These are phyloP conservation scores for Chascanopsetta lugubris DNA, from an alignment of 2,113 vertebrate species.

Conservation along the genomic window DNA sequence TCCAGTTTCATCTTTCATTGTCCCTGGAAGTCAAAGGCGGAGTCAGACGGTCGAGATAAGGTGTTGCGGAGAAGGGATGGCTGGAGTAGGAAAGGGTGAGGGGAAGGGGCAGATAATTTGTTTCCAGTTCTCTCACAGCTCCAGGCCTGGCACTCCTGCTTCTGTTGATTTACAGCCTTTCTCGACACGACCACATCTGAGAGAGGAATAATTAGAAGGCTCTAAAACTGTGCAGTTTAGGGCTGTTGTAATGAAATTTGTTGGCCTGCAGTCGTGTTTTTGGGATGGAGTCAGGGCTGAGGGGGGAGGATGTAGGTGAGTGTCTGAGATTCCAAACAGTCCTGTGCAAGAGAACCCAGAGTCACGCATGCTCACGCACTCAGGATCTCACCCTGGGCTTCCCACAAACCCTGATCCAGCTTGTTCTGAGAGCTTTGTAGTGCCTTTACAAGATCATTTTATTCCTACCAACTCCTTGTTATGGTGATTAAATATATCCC, in stretches of 20 bases:
- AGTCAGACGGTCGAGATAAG: constrained; percentile 35
- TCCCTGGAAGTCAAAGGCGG: constrained; percentile 42
- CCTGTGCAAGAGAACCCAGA: constrained; percentile 4
- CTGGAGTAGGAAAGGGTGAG: constrained; percentile 40
- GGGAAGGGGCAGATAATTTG: constrained; percentile 85
- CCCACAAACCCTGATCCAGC: constrained; percentile 64
- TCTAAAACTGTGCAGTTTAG: constrained; percentile 86
- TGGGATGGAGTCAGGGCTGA: constrained; percentile 44
- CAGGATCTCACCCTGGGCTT: constrained; percentile 36
- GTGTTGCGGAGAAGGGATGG: constrained; percentile 42
- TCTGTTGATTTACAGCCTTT: constrained; percentile 85
- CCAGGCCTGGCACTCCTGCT: constrained; percentile 84
- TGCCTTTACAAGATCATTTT: constrained; percentile 82
- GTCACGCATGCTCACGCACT: constrained; percentile 25
- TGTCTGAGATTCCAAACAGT: constrained; percentile 28
- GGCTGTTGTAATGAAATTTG: constrained; percentile 84
- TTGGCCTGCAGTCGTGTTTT: constrained; percentile 73
- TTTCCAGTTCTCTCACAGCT: constrained; percentile 93
- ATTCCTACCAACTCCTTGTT: constrained; percentile 79
- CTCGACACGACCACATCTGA: constrained; percentile 89
- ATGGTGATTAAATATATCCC: constrained; percentile 85
- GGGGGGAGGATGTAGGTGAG: constrained; percentile 47
- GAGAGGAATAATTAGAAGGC: constrained; percentile 88
- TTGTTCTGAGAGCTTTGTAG: constrained; percentile 63
- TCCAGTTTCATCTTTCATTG: constrained; percentile 26